Base-by-base conservation (phyloP, 2,888 invertebrate genomes). In the Sphaerophoria taeniata region DNA sequence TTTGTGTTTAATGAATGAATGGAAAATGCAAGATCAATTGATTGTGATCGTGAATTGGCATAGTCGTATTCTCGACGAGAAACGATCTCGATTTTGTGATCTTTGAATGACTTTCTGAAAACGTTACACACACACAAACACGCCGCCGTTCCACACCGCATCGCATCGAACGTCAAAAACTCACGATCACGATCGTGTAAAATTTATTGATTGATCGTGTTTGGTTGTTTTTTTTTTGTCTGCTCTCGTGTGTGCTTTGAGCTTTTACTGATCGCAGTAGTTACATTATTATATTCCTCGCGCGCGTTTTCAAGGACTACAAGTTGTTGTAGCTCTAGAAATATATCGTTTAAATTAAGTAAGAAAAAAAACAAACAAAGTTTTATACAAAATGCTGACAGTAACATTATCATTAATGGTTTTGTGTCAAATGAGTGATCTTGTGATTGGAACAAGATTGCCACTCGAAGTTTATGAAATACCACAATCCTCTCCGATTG, bases 401-500 rank as follows among this genome's bases (percentile, higher is more conserved):
- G 84, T 88, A 79, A 88, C 87, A 60, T 71, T 88, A 61, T 80
- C 77, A 84, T 86, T 89, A 84, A 88, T 89, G 39, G 76, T 88
- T 78, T 88, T 88, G 77, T 88, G 88, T 83, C 87, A 88, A 67
- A 73, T 89, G 78, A 89, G 88, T 85, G 88, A 85, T 69, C 70
- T 81, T 51, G 88, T 88, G 81, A 88, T 88, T 85, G 88, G 90
- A 89, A 91, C 91, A 89, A 90, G 91, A 80, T 89, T 92, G 88
- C 92, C 92, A 87, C 89, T 92, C 58, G 92, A 92, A 88, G 91
- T 92, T 12, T 92, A 91, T 84, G 92, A 92, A 88, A 89, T 91
- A 86, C 90, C 91, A 83, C 89, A 90, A 63, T 47, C 87, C 72
- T 75, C 87, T 85, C 49, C 83, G 36, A 82, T 76, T 51, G 60